These are phyloP conservation scores for Dreissena rostriformis DNA, from an alignment of 1,140 invertebrate species.

Conservation along the genomic window DNA sequence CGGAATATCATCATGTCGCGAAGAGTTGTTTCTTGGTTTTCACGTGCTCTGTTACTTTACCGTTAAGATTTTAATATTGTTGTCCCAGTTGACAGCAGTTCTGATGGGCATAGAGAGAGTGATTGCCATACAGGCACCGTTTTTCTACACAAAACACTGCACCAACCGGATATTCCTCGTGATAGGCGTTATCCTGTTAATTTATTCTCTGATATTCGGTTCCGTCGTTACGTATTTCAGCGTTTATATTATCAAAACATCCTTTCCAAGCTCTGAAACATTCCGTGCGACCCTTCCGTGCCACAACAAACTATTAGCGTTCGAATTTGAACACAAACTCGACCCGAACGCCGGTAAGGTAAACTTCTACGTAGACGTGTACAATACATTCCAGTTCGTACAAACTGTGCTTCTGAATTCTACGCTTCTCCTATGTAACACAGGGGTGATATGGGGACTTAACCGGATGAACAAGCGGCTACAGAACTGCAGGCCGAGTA, in stretches of 20 bases:
- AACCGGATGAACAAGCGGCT: slow-evolving; percentile 24
- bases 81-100: slow-evolving; percentile 37
- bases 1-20: not conserved
- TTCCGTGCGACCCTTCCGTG: not conserved
- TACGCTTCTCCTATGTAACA: slow-evolving; percentile 37
- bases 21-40: not conserved
- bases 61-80: slow-evolving; percentile 6
- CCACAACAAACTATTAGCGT: slow-evolving; percentile 2
- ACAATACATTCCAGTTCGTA: not conserved
- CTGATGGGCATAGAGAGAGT: slow-evolving; percentile 38
- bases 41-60: slow-evolving; percentile 34
- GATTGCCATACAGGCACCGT: slow-evolving; percentile 41
- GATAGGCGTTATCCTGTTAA: not conserved
- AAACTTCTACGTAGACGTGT: not conserved
- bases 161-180: slow-evolving; percentile 1
- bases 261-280: not conserved
- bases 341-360: not conserved
- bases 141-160: slow-evolving; percentile 40
- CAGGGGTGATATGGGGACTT: slow-evolving; percentile 30
- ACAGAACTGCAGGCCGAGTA: not conserved
- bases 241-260: not conserved
- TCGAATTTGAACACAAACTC: slow-evolving; percentile 14
- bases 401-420: slow-evolving; percentile 24
- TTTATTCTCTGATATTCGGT: slow-evolving; percentile 12
- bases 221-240: not conserved